Evolutionary conservation across 1,140 invertebrate genomes (phyloP).

Genomic region (Drosophila varians): DNA sequence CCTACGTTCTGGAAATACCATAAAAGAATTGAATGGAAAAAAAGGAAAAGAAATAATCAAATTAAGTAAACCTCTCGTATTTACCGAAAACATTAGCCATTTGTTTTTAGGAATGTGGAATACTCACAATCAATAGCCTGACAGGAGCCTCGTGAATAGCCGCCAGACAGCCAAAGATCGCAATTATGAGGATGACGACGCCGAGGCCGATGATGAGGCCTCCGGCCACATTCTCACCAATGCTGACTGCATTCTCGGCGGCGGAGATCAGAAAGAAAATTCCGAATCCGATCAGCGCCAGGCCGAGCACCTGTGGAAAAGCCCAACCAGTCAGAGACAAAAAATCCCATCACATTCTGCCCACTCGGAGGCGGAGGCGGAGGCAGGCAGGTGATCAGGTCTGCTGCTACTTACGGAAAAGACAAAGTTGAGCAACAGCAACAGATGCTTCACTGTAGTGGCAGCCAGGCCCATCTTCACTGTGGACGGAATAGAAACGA

Average conservation of each 20-base stretch:
- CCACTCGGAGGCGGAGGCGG: too few relatives aligned
- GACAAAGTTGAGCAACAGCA: conserved; percentile 74
- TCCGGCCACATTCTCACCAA: conserved; percentile 75
- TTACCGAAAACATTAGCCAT: background rate
- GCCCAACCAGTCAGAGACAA: background rate
- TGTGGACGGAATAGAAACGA: conserved; percentile 19
- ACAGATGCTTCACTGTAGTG: conserved; percentile 75
- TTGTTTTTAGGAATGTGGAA: background rate
- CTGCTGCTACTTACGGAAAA: conserved; percentile 64
- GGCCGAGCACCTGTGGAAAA: conserved; percentile 63
- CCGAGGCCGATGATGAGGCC: conserved; percentile 72
- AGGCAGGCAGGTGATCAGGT: background rate
- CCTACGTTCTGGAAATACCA: background rate
- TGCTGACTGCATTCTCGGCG: conserved; percentile 71
- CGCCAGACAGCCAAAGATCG: conserved; percentile 74
- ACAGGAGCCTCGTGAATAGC: conserved; percentile 65
- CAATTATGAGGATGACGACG: conserved; percentile 63
- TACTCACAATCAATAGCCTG: conserved; percentile 66
- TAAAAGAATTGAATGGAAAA: background rate
- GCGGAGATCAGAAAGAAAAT: conserved; percentile 69
- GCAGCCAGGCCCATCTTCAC: conserved; percentile 65
- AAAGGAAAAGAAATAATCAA: too few relatives aligned
- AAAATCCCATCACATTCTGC: background rate
- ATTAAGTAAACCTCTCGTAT: too few relatives aligned
- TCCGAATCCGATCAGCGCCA: conserved; percentile 70